Evolutionary conservation across 2,888 invertebrate species (phyloP).

Genomic region (Zootermopsis nevadensis): DNA sequence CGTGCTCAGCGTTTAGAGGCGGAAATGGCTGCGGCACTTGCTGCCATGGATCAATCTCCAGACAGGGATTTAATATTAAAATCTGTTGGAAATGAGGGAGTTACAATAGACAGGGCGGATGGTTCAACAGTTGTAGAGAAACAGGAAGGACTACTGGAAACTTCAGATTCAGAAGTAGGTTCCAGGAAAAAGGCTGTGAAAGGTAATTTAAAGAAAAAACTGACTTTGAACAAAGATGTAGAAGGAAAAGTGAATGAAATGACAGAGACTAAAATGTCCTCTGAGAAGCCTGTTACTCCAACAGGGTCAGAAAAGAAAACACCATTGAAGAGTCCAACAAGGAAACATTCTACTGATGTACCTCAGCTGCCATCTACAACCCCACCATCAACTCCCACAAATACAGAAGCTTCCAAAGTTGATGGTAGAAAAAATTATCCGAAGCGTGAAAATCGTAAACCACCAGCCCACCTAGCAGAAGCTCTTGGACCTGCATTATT

Average conservation of each 20-base stretch:
- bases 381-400: constrained; percentile 46
- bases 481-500: constrained; percentile 73
- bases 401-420: constrained; percentile 45
- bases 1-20: constrained; percentile 61
- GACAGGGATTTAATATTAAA: not conserved
- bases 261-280: constrained; percentile 34
- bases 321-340: constrained; percentile 57
- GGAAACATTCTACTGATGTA: constrained; percentile 25
- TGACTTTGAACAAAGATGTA: not conserved
- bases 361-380: constrained; percentile 54
- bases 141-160: not conserved
- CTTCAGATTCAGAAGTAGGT: not conserved
- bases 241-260: not conserved
- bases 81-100: not conserved
- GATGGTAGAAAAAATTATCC: constrained; percentile 54
- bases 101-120: not conserved
- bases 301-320: constrained; percentile 58
- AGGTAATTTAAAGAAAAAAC: constrained; percentile 36
- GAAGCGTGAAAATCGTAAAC: constrained; percentile 66
- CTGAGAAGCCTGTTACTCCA: constrained; percentile 33
- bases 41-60: constrained; percentile 58
- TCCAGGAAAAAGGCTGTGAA: constrained; percentile 21
- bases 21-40: constrained; percentile 63
- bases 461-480: constrained; percentile 70
- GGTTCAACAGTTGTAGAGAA: constrained; percentile 10